Evolutionary conservation across 2,888 invertebrate genomes (phyloP), one percentile per base, ranked within the genome.

Genomic region (Synanthedon formicaeformis): DNA sequence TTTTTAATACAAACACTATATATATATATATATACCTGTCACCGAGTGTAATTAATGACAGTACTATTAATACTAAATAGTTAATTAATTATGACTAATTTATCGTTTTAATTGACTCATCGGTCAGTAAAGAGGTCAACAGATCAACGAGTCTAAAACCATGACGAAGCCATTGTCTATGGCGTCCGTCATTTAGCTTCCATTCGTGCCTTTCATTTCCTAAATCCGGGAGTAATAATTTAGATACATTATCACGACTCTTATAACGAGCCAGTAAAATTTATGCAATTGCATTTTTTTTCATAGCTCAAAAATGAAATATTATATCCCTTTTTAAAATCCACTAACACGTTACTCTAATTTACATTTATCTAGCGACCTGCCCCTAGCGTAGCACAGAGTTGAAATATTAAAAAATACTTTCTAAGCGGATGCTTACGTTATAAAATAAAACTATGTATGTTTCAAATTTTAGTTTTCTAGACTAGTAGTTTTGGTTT

Each of bases 171-270:
- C 41, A 52, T 55, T 57, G 55, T 55, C 59, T 34, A 34, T 10
- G 34, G 34, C 34, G 34, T 10, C 34, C 34, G 45, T 13, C 45
- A 13, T 12, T 45, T 45, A n/a, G 14, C 45, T 45, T 45, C 45
- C 45, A 45, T 45, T 45, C 45, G 14, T 45, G 45, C 13, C 45
- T 45, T 45, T 18, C 49, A 49, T 49, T 49, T 49, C 58, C 58
- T 53, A 56, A 52, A 52, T 58, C 58, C 58, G 58, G 56, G 58
- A 56, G 55, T 52, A 54, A 55, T 53, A 55, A 51, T 56, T 55
- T 50, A 52, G 48, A 51, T 50, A 51, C 51, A 45, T 50, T 16
- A 48, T 13, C n/a, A 40, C 12, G n/a, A 23, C 6, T 14, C 12
- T 14, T 18, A 41, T 34, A 40, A 48, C 27, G 51, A 51, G 18